phyloP scores from a whole-genome alignment of 2,888 invertebrate genomes.

The Apoda limacodes region DNA sequence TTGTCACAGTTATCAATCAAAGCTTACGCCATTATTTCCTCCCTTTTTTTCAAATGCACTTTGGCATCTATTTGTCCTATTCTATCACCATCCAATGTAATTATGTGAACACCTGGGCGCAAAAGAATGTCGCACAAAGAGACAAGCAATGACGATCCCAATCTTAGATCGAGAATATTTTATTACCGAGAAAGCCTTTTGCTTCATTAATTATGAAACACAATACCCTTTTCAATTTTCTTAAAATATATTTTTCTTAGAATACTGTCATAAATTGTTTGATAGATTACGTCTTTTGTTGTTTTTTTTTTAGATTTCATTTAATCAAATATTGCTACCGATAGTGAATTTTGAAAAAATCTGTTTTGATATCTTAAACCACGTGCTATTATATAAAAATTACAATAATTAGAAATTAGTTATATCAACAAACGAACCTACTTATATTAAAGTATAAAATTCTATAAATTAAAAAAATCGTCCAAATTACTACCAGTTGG shows the following conservation, averaged over 20 bases:
- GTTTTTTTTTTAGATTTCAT: too few species aligned
- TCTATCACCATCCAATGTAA: slow-evolving; percentile 52
- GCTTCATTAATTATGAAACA: slow-evolving; percentile 70
- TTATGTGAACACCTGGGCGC: slow-evolving; percentile 69
- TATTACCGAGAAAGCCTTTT: slow-evolving; percentile 66
- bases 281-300: slow-evolving; percentile 61
- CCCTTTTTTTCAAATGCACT: slow-evolving; percentile 28
- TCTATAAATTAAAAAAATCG: too few species aligned
- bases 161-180: slow-evolving; percentile 65
- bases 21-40: slow-evolving; percentile 43
- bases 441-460: too few species aligned
- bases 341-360: too few species aligned
- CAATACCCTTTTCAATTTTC: slow-evolving; percentile 61
- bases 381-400: too few species aligned
- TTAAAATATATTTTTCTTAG: slow-evolving; percentile 57
- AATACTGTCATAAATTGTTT: slow-evolving; percentile 59
- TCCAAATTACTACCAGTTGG: too few species aligned
- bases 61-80: slow-evolving; percentile 32
- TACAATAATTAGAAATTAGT: too few species aligned
- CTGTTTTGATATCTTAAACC: too few species aligned
- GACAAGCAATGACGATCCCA: slow-evolving; percentile 65
- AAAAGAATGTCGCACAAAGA: slow-evolving; percentile 69
- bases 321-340: too few species aligned
- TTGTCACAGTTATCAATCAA: slow-evolving; percentile 73
- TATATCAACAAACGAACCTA: too few species aligned